Evolutionary conservation across 2,797 vertebrate genomes (phyloP).

Genomic region (Rhinichthys osculus): DNA sequence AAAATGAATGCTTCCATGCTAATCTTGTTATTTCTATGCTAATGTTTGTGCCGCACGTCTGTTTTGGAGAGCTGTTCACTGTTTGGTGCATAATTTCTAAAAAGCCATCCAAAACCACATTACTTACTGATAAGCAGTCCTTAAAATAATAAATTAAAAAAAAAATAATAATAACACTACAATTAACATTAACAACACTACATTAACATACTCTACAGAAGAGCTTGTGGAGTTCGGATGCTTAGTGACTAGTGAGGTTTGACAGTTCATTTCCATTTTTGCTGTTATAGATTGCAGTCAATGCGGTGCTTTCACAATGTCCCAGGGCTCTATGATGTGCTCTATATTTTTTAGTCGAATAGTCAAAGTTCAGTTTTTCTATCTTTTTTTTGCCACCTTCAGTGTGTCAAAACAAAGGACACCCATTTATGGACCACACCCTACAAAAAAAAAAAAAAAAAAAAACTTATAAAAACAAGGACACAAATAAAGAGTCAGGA

Average conservation of each 20-base stretch:
- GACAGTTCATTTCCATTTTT: constrained; percentile 59
- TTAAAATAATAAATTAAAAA: constrained; percentile 54
- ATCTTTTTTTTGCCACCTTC: no score
- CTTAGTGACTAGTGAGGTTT: constrained; percentile 22
- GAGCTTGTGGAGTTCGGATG: constrained; percentile 14
- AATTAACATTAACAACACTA: constrained; percentile 43
- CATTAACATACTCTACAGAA: constrained; percentile 58
- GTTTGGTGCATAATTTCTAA: constrained; percentile 64
- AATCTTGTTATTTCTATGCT: constrained; percentile 76
- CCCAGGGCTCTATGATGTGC: neutral
- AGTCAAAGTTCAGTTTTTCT: constrained; percentile 12
- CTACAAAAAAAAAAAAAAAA: no score
- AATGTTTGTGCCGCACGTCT: constrained; percentile 68
- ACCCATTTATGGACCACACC: no score
- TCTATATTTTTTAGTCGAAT: neutral
- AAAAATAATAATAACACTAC: neutral
- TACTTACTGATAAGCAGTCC: constrained; percentile 69
- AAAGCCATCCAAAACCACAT: constrained; percentile 30
- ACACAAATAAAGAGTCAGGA: no score
- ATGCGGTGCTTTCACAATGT: neutral
- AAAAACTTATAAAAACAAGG: no score
- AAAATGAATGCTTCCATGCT: constrained; percentile 65
- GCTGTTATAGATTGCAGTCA: neutral
- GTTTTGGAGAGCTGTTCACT: constrained; percentile 65
- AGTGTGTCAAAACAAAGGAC: no score